phyloP scores from a whole-genome alignment of 2,888 invertebrate species.

The Dyspetes luteomarginatus region DNA sequence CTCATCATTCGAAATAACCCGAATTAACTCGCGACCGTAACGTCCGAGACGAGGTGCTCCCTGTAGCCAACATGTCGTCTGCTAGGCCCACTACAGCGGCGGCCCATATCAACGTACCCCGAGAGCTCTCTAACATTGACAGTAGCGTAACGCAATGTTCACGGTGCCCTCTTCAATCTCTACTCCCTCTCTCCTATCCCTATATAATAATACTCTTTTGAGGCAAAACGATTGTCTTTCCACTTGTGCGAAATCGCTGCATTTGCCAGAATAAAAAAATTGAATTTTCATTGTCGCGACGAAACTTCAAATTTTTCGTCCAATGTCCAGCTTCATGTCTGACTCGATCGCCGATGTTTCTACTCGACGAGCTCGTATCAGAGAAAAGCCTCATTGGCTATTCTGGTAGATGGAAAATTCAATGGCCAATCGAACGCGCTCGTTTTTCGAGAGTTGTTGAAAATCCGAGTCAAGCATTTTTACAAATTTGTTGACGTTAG shows the following conservation, averaged over 20 bases:
- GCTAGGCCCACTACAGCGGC: constrained; percentile 78
- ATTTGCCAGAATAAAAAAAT: neutral
- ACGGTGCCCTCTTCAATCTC: neutral
- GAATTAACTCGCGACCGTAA: constrained; percentile 79
- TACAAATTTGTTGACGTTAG: neutral
- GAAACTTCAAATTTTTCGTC: constrained; percentile 10
- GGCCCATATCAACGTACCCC: constrained; percentile 65
- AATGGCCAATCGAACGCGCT: neutral
- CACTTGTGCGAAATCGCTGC: neutral
- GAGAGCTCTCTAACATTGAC: constrained; percentile 53
- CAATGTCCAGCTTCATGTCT: constrained; percentile 16
- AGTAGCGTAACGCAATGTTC: constrained; percentile 35
- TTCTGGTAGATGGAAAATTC: neutral
- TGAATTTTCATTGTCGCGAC: constrained; percentile 6
- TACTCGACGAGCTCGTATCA: constrained; percentile 19
- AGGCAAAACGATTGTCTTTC: neutral
- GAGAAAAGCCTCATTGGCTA: neutral
- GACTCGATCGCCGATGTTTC: constrained; percentile 23
- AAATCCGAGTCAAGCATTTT: no score
- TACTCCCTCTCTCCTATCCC: no score
- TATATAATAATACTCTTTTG: neutral
- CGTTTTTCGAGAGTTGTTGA: neutral
- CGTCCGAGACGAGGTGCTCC: constrained; percentile 80
- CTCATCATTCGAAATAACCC: constrained; percentile 77
- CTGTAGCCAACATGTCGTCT: constrained; percentile 84